phyloP scores from a whole-genome alignment of 2,113 vertebrate genomes.

The Collichthys lucidus region DNA sequence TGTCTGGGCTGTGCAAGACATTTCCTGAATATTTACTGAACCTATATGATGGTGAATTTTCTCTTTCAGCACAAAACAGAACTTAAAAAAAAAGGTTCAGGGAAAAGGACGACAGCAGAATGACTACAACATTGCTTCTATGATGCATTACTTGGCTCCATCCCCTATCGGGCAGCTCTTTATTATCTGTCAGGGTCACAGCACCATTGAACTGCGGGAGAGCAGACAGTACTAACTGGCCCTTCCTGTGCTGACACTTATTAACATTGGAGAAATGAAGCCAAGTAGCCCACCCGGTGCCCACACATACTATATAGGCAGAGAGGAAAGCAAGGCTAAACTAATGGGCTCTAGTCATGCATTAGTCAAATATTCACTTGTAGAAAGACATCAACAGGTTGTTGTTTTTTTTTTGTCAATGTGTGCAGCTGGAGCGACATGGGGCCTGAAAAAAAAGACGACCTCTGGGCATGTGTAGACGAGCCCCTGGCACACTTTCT shows the following conservation, averaged over 20 bases:
- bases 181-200: constrained; percentile 69
- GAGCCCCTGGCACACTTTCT: constrained; percentile 61
- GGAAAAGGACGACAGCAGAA: constrained; percentile 26
- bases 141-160: constrained; percentile 59
- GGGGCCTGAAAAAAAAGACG: constrained; percentile 36
- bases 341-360: not conserved
- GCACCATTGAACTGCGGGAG: constrained; percentile 43
- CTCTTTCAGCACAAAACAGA: too few relatives aligned
- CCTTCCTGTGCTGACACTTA: constrained; percentile 43
- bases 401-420: constrained; percentile 2
- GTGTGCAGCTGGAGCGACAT: constrained; percentile 25
- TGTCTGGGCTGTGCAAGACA: not conserved
- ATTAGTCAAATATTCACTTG: constrained; percentile 24
- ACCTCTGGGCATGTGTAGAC: constrained; percentile 44
- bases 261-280: constrained; percentile 47
- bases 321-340: not conserved
- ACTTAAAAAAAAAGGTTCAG: not conserved
- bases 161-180: constrained; percentile 62
- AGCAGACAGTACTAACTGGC: constrained; percentile 42
- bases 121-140: constrained; percentile 57
- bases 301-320: not conserved
- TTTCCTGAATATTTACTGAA: not conserved
- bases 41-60: too few relatives aligned
- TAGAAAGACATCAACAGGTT: constrained; percentile 13
- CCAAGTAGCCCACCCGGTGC: not conserved